Conservation (phyloP, 2,888 invertebrate genomes). For the Malthinus flaveolus region DNA sequence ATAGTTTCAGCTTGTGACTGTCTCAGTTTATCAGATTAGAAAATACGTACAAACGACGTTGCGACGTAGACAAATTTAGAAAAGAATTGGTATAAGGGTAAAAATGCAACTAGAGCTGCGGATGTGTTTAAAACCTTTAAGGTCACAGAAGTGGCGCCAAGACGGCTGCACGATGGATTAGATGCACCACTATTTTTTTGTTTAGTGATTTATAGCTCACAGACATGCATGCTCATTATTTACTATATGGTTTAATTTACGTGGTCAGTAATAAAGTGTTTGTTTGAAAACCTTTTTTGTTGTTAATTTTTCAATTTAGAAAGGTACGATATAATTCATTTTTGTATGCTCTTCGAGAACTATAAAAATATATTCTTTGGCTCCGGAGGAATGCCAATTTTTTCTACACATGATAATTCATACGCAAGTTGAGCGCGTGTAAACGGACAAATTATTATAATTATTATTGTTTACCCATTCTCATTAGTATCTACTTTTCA, state of each 20-base stretch:
- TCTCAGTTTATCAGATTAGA: no score
- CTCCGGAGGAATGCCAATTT: no score
- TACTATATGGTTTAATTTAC: constrained; percentile 30
- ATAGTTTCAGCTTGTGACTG: no score
- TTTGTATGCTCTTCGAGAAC: not conserved
- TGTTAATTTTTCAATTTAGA: constrained; percentile 5
- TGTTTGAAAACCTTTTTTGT: constrained; percentile 23
- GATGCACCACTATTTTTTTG: constrained; percentile 44
- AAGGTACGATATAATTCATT: constrained; percentile 5
- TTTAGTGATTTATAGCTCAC: constrained; percentile 44
- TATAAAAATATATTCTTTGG: not conserved
- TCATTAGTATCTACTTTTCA: no score
- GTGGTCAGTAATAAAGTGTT: constrained; percentile 26
- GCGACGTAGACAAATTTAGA: not conserved
- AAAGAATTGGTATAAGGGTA: constrained; percentile 4
- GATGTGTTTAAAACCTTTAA: constrained; percentile 42
- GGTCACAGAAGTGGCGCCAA: constrained; percentile 47
- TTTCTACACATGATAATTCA: no score
- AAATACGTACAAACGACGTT: no score
- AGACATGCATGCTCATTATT: constrained; percentile 45
- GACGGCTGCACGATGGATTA: constrained; percentile 50
- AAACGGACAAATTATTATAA: no score
- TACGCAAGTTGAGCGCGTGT: no score
- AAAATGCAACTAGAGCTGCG: constrained; percentile 34
- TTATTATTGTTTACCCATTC: no score